A percentile compares a stretch with the other conserved stretches of the same genome.
Conservation (phyloP, 2,888 invertebrate species). For the Plagodis dolabraria region DNA sequence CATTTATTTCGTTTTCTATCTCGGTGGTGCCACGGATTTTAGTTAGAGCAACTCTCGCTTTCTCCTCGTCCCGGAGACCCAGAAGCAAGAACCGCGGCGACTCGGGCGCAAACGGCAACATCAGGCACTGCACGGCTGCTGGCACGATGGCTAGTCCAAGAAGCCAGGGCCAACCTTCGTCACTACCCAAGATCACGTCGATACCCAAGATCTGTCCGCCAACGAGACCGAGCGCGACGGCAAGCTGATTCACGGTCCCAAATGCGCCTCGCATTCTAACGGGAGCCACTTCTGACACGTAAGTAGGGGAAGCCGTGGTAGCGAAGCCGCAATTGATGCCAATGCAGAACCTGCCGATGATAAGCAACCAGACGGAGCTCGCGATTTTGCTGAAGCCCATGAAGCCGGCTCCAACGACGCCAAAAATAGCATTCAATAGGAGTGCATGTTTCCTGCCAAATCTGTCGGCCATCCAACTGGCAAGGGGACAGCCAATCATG, state of each 20-base stretch:
- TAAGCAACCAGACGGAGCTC: conserved; percentile 88
- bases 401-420: conserved; percentile 86
- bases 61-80: conserved; percentile 69
- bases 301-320: conserved; percentile 79
- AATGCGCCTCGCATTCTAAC: conserved; percentile 74
- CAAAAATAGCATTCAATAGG: conserved; percentile 86
- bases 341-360: conserved; percentile 89
- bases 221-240: conserved; percentile 76
- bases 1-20: conserved; percentile 77
- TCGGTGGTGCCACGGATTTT: conserved; percentile 68
- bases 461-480: conserved; percentile 89
- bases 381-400: conserved; percentile 88
- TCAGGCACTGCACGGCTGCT: conserved; percentile 67
- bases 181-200: conserved; percentile 73
- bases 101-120: conserved; percentile 75
- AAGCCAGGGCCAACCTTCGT: conserved; percentile 77
- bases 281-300: conserved; percentile 80
- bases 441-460: conserved; percentile 89
- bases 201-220: conserved; percentile 77
- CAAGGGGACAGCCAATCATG: conserved; percentile 90
- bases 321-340: conserved; percentile 90
- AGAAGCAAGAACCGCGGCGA: conserved; percentile 76
- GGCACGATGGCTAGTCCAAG: conserved; percentile 74
- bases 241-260: conserved; percentile 80
- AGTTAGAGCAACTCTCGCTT: conserved; percentile 61